Evolutionary conservation across 2,797 vertebrate species (phyloP), one percentile per base, ranked within the genome.

Genomic region (Xerus rutilus): DNA sequence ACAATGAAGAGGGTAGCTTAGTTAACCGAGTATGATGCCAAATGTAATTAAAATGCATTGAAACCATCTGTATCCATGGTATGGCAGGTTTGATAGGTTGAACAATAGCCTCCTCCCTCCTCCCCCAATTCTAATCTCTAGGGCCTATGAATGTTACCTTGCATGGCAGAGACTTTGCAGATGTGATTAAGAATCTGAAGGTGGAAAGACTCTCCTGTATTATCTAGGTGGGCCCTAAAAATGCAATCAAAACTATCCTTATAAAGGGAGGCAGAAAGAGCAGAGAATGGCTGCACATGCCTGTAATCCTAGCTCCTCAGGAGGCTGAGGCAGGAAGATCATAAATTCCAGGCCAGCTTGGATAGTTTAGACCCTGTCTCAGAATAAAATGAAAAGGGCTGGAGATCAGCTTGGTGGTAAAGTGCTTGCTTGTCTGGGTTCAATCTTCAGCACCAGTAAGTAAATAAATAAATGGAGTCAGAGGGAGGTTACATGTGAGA

Each of bases 1-100:
- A 77, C 18, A 86, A 82, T 64, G 43, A 90, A 52, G 43, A 59
- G 35, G 49, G 43, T 94, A 77, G 28, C 35, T 83, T 62, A 73
- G 32, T 57, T 35, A 57, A 65, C 10, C 17, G 59, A 86, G 62
- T 67, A 74, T 86, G 76, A 91, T 69, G 69, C 54, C 54, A 81
- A 62, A 73, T 91, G 11, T 64, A 49, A 45, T 47, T 32, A 10
- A 93, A 93, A 78, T 79, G 57, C 12, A 93, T 39, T 39, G 2
- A 39, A 39, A 39, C 39, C 39, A 20, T 72, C 25, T 47, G 45
- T 88, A 54, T 74, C 43, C 84, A 86, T 4, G 82, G 70, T 52
- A 20, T 35, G 21, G 3, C 49, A 15, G 30, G 14, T 35, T 92
- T 79, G 32, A n/a, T 47, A 88, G 25, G 32, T 28, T 72, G 28